Evolutionary conservation across 2,113 vertebrate genomes (phyloP).

Genomic region (Elachura formosa): DNA sequence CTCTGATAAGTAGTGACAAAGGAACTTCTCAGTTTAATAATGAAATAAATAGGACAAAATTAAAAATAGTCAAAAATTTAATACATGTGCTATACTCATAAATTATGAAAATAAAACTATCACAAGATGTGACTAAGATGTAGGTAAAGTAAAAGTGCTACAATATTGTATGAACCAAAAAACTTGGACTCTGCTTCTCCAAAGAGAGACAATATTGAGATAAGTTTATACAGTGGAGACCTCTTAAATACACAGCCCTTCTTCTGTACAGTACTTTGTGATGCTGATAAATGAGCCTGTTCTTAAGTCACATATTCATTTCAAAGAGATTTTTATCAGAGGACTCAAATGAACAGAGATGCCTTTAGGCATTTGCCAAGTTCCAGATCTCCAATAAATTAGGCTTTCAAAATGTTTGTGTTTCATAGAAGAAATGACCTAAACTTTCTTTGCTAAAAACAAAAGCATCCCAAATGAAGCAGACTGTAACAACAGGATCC

Average conservation of each 20-base stretch:
- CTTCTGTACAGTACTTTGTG: background rate
- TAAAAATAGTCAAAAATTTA: conserved; percentile 65
- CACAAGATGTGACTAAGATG: conserved; percentile 34
- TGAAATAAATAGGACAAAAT: conserved; percentile 66
- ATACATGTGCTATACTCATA: conserved; percentile 62
- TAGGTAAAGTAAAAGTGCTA: conserved; percentile 54
- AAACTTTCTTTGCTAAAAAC: background rate
- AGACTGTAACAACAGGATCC: background rate
- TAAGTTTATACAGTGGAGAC: conserved; percentile 60
- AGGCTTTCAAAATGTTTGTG: background rate
- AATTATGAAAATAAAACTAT: conserved; percentile 58
- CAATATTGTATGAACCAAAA: background rate
- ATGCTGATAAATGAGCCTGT: conserved; percentile 1
- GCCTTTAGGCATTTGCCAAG: background rate
- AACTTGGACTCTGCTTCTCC: conserved; percentile 14
- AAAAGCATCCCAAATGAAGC: conserved; percentile 15
- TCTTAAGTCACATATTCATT: conserved; percentile 13
- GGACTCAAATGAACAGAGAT: conserved; percentile 18
- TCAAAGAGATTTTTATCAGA: conserved; percentile 44
- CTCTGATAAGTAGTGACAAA: conserved; percentile 27
- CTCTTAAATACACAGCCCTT: conserved; percentile 50
- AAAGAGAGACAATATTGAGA: conserved; percentile 31
- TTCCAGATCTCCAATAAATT: conserved; percentile 20
- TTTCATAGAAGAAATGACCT: background rate
- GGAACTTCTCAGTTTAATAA: conserved; percentile 51